These are phyloP conservation scores for Cyclophora punctaria DNA, from an alignment of 2,888 invertebrate genomes.

Conservation along the genomic window DNA sequence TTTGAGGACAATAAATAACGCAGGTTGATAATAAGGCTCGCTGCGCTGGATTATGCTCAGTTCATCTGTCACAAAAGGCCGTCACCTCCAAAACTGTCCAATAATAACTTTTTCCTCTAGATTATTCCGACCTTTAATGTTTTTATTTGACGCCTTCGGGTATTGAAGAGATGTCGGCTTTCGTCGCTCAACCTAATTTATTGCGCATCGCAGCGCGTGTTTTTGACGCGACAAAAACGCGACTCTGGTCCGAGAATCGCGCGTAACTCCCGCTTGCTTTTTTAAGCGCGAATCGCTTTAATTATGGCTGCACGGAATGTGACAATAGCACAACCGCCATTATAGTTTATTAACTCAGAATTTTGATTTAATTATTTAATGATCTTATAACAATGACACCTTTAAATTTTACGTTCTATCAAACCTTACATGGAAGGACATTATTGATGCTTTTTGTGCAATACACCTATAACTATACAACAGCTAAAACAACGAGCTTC, in stretches of 20 bases:
- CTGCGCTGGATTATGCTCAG: too few relatives aligned
- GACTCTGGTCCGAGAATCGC: slow-evolving; percentile 36
- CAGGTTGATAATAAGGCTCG: too few relatives aligned
- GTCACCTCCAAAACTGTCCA: slow-evolving; percentile 64
- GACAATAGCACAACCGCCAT: slow-evolving; percentile 12
- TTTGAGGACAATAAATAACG: too few relatives aligned
- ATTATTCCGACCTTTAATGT: slow-evolving; percentile 72
- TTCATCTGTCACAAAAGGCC: slow-evolving; percentile 17
- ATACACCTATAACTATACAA: neutral
- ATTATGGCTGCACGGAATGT: slow-evolving; percentile 53
- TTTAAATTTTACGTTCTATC: too few relatives aligned
- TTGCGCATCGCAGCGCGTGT: slow-evolving; percentile 56
- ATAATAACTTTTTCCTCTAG: slow-evolving; percentile 60
- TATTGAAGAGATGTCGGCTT: slow-evolving; percentile 68
- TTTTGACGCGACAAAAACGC: slow-evolving; percentile 63
- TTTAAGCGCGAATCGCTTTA: slow-evolving; percentile 62
- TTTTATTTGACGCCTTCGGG: slow-evolving; percentile 69
- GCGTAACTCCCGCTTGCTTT: slow-evolving; percentile 46
- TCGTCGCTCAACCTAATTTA: slow-evolving; percentile 68
- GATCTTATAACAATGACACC: too few relatives aligned
- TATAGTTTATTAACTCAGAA: slow-evolving; percentile 14
- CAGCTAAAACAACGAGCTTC: neutral
- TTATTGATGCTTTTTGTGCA: too few relatives aligned
- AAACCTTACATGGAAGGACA: too few relatives aligned
- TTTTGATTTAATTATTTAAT: slow-evolving; percentile 10